Base-by-base conservation (phyloP, 1,140 invertebrate genomes). In the Bombus superbus region DNA sequence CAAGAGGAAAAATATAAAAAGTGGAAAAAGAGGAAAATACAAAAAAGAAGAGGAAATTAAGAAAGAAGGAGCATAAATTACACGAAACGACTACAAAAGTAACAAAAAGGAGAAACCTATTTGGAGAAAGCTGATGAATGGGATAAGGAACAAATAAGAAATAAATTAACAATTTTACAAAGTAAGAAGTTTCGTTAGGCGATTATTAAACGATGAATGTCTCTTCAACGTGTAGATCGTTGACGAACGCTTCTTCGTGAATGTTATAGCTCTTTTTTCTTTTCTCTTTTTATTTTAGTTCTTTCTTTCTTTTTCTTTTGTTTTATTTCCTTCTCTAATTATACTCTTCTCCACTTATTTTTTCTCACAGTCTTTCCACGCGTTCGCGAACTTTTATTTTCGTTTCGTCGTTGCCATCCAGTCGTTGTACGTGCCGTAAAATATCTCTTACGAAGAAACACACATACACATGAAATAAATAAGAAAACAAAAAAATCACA, bases 181-280 rank as follows among this genome's bases (percentile, higher is more conserved):
- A 64, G 42, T 89, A 89, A 89, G 84, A 76, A 80, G 72, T 78
- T 88, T 89, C 81, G 85, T 89, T 76, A 85, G 81, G 76, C 38
- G 80, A 89, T 90, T 77, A 76, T 59, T 85, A 91, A 66, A 88
- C 76, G 76, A 86, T 91, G 87, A 90, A 90, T 90, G 86, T 90
- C 85, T 90, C 81, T 88, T 88, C 86, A 85, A 83, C 79, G 86
- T 86, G 84, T 88, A 86, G 84, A 89, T 88, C 80, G 83, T 88
- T 76, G 88, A 86, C 82, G 76, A 89, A 90, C 85, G 76, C 86
- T 89, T 77, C 88, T 86, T 84, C 74, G 86, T 81, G 75, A 77
- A 84, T 82, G 83, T 87, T 87, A 72, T n/a, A 59, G 59, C 28
- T 13, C 1, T 38, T 57, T 47, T 15, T 44, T n/a, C 71, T 57